Evolutionary conservation across 2,888 invertebrate genomes (phyloP).

Genomic region (Macrophya annulata): DNA sequence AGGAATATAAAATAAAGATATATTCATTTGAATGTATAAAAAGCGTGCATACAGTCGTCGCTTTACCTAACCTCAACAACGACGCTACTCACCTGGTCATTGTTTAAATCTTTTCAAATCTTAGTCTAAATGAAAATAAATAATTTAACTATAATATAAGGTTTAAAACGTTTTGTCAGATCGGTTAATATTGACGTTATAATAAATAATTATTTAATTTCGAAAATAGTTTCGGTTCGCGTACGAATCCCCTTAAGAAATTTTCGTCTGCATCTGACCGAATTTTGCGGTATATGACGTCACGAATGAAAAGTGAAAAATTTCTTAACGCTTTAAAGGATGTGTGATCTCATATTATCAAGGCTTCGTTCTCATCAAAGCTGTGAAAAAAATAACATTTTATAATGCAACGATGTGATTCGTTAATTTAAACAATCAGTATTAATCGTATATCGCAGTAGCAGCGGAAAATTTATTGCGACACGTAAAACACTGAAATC

Average conservation of each 20-base stretch:
- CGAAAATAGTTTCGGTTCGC: slow-evolving; percentile 50
- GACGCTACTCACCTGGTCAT: slow-evolving; percentile 63
- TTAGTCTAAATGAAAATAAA: slow-evolving; percentile 52
- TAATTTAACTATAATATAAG: slow-evolving; percentile 31
- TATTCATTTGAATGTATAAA: slow-evolving; percentile 22
- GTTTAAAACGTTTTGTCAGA: not conserved
- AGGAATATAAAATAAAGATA: not conserved
- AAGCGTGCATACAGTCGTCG: slow-evolving; percentile 20
- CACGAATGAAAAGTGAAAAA: slow-evolving; percentile 28
- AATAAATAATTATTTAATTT: slow-evolving; percentile 12
- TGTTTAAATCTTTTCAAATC: slow-evolving; percentile 49
- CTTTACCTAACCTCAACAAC: slow-evolving; percentile 56
- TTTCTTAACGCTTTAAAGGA: not conserved
- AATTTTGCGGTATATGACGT: slow-evolving; percentile 57
- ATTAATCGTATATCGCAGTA: not conserved
- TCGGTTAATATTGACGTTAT: slow-evolving; percentile 5
- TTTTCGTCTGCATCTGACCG: slow-evolving; percentile 63
- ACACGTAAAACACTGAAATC: not conserved
- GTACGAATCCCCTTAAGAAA: slow-evolving; percentile 58
- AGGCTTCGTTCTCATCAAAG: slow-evolving; percentile 10
- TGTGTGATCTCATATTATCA: not conserved
- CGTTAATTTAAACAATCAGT: not conserved
- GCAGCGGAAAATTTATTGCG: not conserved
- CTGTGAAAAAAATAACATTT: not conserved
- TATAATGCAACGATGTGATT: slow-evolving; percentile 5